Conservation (phyloP, 1,140 invertebrate genomes). For the Drosophila repleta region DNA sequence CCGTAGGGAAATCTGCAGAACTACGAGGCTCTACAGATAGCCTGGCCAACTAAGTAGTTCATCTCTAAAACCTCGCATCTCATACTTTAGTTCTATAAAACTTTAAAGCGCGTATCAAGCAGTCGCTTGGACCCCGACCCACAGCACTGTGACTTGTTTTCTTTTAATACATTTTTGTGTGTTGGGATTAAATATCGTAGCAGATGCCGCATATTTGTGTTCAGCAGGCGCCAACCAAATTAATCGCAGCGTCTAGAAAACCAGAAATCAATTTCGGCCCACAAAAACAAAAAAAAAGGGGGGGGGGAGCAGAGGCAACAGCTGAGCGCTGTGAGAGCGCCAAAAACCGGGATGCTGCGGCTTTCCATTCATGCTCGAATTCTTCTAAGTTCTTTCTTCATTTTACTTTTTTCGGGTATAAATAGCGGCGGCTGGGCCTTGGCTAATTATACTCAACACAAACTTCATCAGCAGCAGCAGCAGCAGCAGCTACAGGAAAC, state of each 20-base stretch:
- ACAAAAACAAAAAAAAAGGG: not conserved
- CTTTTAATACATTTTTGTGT: slow-evolving; percentile 7
- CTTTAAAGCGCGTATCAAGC: too few species aligned
- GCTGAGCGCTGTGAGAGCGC: slow-evolving; percentile 29
- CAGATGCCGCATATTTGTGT: slow-evolving; percentile 31
- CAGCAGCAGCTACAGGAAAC: slow-evolving; percentile 24
- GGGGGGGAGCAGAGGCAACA: not conserved
- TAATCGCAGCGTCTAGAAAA: slow-evolving; percentile 40
- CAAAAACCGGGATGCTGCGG: not conserved
- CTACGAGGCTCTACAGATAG: too few species aligned
- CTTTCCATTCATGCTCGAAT: slow-evolving; percentile 42
- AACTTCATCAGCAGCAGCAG: slow-evolving; percentile 36
- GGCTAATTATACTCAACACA: slow-evolving; percentile 59
- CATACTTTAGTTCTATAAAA: too few species aligned
- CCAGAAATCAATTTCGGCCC: slow-evolving; percentile 52
- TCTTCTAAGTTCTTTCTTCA: slow-evolving; percentile 13
- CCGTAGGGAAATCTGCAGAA: too few species aligned
- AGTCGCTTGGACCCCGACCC: too few species aligned
- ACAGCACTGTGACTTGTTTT: slow-evolving; percentile 1
- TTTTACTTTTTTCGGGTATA: slow-evolving; percentile 44
- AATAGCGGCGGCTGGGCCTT: slow-evolving; percentile 55
- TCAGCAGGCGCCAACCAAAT: slow-evolving; percentile 27
- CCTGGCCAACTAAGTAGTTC: too few species aligned
- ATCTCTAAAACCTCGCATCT: too few species aligned
- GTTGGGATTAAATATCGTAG: slow-evolving; percentile 49